Evolutionary conservation across 2,888 invertebrate species (phyloP).

Genomic region (Maniola hyperantus): DNA sequence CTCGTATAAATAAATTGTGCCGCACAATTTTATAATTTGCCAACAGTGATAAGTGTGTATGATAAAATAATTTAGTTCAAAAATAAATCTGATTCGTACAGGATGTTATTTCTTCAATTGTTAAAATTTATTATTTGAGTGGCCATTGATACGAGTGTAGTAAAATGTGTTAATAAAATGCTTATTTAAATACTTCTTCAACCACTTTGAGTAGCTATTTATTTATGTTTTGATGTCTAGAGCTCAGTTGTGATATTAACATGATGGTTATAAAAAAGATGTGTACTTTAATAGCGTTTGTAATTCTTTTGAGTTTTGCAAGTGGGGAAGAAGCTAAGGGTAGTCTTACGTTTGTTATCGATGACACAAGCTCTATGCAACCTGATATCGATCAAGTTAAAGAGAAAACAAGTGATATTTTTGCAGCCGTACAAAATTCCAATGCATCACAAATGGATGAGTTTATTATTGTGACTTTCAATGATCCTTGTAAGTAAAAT

Average conservation of each 20-base stretch:
- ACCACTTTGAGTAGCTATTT: not conserved
- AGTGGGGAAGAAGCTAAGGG: constrained; percentile 44
- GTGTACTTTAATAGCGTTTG: not conserved
- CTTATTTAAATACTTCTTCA: not conserved
- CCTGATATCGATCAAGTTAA: constrained; percentile 59
- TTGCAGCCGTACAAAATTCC: constrained; percentile 55
- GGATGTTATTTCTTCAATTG: not conserved
- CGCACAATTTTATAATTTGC: too few species aligned
- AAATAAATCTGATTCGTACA: not conserved
- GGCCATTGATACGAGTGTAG: too few species aligned
- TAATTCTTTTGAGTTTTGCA: not conserved
- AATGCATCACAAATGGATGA: constrained; percentile 58
- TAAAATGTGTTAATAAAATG: too few species aligned
- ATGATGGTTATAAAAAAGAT: not conserved
- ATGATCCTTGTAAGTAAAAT: constrained; percentile 59
- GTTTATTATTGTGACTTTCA: constrained; percentile 64
- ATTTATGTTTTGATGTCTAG: not conserved
- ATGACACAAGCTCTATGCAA: constrained; percentile 60
- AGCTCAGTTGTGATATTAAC: not conserved
- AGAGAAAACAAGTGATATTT: constrained; percentile 50
- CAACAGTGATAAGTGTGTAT: constrained; percentile 5
- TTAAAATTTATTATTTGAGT: too few species aligned
- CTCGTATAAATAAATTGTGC: too few species aligned
- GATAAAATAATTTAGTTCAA: not conserved
- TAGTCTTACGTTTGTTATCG: constrained; percentile 64